Evolutionary conservation across 2,888 invertebrate genomes (phyloP), one percentile per base, ranked within the genome.

Genomic region (Tinea semifulvella): DNA sequence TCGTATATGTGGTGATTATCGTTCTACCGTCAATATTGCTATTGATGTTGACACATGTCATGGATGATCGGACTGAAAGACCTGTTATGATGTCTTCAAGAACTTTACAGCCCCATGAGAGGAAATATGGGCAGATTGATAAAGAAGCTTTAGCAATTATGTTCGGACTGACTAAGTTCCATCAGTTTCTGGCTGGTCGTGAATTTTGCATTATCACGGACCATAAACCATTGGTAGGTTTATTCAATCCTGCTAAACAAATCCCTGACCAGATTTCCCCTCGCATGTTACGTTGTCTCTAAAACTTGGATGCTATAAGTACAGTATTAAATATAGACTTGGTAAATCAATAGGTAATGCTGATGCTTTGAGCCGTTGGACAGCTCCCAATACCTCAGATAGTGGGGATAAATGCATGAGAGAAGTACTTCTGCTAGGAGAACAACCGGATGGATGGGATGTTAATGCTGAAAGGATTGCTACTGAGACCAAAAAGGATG

Each of bases 301-400:
- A 56, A n/a, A 49, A 47, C 25, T 42, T 54, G 8, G 47, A 44
- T 16, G 48, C 50, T 49, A 53, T 45, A 35, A 48, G 19, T 53
- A 54, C 45, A 31, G 45, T 1, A 52, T 35, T n/a, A 38, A 40
- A 19, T 55, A 55, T 42, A 50, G 47, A 38, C 47, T 52, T 10
- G 53, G 54, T 1, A 45, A 50, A 25, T 13, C 43, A 7, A 54
- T 56, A 14, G 53, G 50, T 5, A 50, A 52, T 43, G 50, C 52
- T 13, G 53, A 54, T 45, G 43, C 42, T 11, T 46, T 55, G 18
- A 50, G 50, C 42, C 43, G 53, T n/a, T 53, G 51, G 53, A 49
- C 52, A 8, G 44, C 17, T n/a, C 49, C 1, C 46, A 48, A n/a
- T 16, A 35, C 3, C 43, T 39, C 10, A 45, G 48, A 13, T 17